These are phyloP conservation scores for Pollenia angustigena DNA, from an alignment of 2,888 invertebrate species.

Conservation along the genomic window DNA sequence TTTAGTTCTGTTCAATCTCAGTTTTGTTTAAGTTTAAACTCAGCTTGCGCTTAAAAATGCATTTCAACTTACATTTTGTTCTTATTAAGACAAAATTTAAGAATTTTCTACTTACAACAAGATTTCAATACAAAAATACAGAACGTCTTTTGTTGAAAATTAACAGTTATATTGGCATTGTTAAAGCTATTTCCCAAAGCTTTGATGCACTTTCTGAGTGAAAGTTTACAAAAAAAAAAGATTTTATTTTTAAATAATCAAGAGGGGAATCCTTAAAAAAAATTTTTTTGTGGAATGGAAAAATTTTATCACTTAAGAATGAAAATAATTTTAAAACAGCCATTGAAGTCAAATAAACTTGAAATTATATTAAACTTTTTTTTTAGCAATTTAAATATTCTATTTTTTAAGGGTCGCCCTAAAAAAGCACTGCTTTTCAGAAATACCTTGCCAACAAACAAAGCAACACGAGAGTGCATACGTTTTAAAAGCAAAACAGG, in stretches of 20 bases:
- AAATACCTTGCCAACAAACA: slow-evolving; percentile 2
- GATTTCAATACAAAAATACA: not conserved
- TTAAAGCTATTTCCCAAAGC: slow-evolving; percentile 17
- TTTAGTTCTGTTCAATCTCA: no score
- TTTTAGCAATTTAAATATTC: not conserved
- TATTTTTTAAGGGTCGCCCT: not conserved
- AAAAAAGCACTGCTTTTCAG: not conserved
- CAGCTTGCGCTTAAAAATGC: no score
- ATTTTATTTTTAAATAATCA: no score
- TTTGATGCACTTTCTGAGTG: slow-evolving; percentile 27
- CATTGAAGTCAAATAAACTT: not conserved
- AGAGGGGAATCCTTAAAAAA: not conserved
- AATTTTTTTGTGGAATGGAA: no score
- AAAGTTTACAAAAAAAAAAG: not conserved
- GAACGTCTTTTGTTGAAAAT: slow-evolving; percentile 11
- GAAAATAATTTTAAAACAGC: not conserved
- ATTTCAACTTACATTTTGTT: no score
- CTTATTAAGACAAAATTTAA: no score
- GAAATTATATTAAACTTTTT: not conserved
- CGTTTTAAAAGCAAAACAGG: slow-evolving; percentile 30
- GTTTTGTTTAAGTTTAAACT: no score
- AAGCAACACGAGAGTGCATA: slow-evolving; percentile 12
- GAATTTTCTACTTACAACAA: no score
- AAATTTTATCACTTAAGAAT: no score
- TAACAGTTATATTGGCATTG: not conserved